Base-by-base conservation (phyloP, 2,113 vertebrate genomes). In the Nettapus auritus region DNA sequence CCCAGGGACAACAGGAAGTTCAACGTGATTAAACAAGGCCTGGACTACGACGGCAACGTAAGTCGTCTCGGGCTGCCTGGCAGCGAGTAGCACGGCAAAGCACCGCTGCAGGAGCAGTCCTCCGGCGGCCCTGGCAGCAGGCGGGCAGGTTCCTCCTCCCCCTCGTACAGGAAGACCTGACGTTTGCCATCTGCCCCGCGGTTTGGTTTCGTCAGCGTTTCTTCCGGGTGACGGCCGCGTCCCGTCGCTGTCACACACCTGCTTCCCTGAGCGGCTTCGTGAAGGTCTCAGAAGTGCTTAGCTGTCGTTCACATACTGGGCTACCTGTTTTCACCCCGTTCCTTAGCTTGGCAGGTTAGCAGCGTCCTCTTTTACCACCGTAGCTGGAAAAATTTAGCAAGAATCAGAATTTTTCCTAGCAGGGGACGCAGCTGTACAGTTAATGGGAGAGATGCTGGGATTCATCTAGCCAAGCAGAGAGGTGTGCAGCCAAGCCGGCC, bases 1-100 rank as follows among this genome's bases (percentile, higher is more conserved):
- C 98, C 98, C 6, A 96, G 98, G 96, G 98, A 98, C 67, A 98
- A 95, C 97, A 97, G 98, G 95, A 99, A 98, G 94, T 98, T 98
- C 67, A 98, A 98, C 96, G 97, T 98, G 98, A 97, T 98, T 94
- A 98, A 98, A 88, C 98, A 99, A 96, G 98, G 98, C 67, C 97
- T 98, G 48, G 98, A 98, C 94, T 98, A 98, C 0, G 98, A 99
- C 73, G 92, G 73, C 38, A 97, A 96, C 9, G 98, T 98, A 86
- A 56, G 98, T 97, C 66, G 59, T 17, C 13, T 12, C 13, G 13
- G 56, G n/a, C 60, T 84, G 48, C 9, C 31, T 40, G 10, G 26
- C 29, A 8, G 2, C 1, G 25, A 33, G 25, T 12, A 12, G 36
- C 14, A 70, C n/a, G 71, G 64, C 11, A 64, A 75, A 66, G 77